Conservation (phyloP, 2,888 invertebrate species). For the Leptinotarsa peninsularis region DNA sequence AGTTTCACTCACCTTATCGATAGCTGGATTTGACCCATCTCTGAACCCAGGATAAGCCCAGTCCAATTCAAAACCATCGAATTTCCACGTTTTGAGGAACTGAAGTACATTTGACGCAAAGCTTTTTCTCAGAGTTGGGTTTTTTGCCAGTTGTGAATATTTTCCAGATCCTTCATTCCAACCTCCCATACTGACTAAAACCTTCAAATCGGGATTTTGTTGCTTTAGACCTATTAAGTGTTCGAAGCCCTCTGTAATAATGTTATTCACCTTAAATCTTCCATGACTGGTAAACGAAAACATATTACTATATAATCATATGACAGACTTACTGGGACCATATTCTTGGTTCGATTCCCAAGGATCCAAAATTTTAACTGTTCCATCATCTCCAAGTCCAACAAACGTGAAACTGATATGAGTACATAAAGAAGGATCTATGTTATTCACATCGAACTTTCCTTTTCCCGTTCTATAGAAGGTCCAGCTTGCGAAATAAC, state of each 20-base stretch:
- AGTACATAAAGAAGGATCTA: constrained; percentile 55
- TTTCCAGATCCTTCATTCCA: constrained; percentile 71
- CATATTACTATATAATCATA: no score
- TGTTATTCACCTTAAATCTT: not conserved
- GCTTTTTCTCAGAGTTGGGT: constrained; percentile 49
- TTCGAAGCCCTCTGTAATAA: constrained; percentile 34
- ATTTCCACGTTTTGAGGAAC: constrained; percentile 68
- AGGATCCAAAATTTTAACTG: constrained; percentile 49
- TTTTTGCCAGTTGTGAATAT: constrained; percentile 66
- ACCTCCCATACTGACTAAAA: constrained; percentile 75
- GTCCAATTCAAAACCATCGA: constrained; percentile 86
- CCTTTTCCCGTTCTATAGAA: constrained; percentile 54
- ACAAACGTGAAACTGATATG: constrained; percentile 56
- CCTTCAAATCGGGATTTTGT: constrained; percentile 69
- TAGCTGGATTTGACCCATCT: constrained; percentile 44
- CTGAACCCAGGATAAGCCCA: constrained; percentile 84
- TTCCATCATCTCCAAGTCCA: constrained; percentile 49
- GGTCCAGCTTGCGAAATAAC: constrained; percentile 58
- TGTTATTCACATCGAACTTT: constrained; percentile 51
- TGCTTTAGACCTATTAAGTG: constrained; percentile 63
- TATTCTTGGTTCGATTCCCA: constrained; percentile 55
- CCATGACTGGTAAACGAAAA: no score
- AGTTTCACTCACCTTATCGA: constrained; percentile 41
- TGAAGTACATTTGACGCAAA: constrained; percentile 36
- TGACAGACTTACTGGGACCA: constrained; percentile 26